These are phyloP conservation scores for Andrena fulva DNA, from an alignment of 2,888 invertebrate species.

Conservation along the genomic window DNA sequence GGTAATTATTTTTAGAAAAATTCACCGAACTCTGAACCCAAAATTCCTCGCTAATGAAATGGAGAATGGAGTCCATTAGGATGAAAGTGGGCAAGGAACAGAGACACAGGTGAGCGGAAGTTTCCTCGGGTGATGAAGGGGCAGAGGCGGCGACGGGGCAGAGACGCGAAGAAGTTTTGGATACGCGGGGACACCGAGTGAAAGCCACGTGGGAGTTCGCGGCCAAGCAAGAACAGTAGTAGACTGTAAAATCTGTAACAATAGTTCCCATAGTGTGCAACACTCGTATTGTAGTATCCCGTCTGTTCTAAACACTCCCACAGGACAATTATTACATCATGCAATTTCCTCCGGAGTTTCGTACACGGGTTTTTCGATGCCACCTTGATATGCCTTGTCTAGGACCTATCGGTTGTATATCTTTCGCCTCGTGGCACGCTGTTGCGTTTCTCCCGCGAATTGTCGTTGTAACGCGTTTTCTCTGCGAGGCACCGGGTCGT, in stretches of 20 bases:
- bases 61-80: neutral
- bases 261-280: slow-evolving; percentile 84
- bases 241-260: slow-evolving; percentile 85
- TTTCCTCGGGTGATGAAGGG: slow-evolving; percentile 45
- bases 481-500: slow-evolving; percentile 20
- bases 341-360: slow-evolving; percentile 82
- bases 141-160: slow-evolving; percentile 61
- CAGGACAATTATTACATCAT: slow-evolving; percentile 84
- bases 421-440: slow-evolving; percentile 35
- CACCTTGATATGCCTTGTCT: slow-evolving; percentile 63
- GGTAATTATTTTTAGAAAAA: no score
- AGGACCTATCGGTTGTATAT: slow-evolving; percentile 65
- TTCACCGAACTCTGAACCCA: no score
- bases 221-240: slow-evolving; percentile 77
- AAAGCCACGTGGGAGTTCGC: slow-evolving; percentile 84
- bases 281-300: slow-evolving; percentile 79
- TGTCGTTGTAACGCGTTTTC: slow-evolving; percentile 20
- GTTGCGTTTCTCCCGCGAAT: slow-evolving; percentile 35
- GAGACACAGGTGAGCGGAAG: slow-evolving; percentile 63
- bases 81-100: slow-evolving; percentile 50
- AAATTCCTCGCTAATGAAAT: neutral
- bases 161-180: slow-evolving; percentile 65
- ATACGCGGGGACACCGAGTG: slow-evolving; percentile 81
- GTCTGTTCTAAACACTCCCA: slow-evolving; percentile 82
- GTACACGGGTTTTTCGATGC: slow-evolving; percentile 67